phyloP scores from a whole-genome alignment of 1,140 invertebrate genomes.

The Homalodisca vitripennis region DNA sequence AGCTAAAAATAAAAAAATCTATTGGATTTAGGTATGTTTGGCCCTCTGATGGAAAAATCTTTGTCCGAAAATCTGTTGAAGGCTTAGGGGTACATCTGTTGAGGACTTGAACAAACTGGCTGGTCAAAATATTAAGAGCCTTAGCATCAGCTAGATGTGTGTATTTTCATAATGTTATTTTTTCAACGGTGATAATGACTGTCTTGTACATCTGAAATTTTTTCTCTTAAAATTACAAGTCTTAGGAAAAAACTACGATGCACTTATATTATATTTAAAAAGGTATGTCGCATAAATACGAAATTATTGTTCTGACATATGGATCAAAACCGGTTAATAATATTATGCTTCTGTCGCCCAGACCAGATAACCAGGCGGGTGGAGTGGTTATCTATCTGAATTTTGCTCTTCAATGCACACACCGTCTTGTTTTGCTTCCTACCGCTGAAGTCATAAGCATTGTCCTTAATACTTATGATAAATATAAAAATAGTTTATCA shows the following conservation, averaged over 20 bases:
- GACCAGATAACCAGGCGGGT: too few species aligned
- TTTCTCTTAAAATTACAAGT: neutral
- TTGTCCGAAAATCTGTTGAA: neutral
- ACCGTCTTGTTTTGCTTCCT: neutral
- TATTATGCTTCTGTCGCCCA: neutral
- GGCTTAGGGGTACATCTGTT: neutral
- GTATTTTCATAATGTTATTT: neutral
- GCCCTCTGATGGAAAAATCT: neutral
- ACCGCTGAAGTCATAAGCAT: neutral
- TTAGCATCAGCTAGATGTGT: neutral
- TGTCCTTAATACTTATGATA: neutral
- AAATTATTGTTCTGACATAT: neutral
- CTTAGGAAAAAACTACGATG: neutral
- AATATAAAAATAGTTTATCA: neutral
- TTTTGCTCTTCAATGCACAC: neutral
- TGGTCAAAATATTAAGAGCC: neutral
- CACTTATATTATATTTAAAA: neutral
- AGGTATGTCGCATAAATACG: neutral
- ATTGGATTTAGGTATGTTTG: neutral
- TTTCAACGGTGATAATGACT: neutral
- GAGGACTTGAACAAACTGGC: neutral
- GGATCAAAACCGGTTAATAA: neutral
- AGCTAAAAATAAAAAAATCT: too few species aligned
- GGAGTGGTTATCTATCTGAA: neutral
- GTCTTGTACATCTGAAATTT: too few species aligned